Percentiles rank a stretch among this genome's conserved stretches.
Conservation (phyloP, 2,797 vertebrate species). For the Euphonia xanthogaster region DNA sequence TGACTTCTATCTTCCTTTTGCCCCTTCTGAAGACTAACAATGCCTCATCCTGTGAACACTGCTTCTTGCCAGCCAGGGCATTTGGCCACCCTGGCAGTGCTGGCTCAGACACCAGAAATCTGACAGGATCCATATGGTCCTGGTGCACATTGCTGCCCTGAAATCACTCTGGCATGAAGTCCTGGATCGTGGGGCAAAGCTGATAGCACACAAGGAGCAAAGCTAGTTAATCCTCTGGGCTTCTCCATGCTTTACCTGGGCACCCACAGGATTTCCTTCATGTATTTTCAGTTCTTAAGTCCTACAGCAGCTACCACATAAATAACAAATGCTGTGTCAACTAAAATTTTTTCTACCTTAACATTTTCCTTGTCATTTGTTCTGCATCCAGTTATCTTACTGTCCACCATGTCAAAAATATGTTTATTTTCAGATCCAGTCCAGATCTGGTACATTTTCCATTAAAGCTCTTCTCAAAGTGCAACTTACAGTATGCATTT, state of each 20-base stretch:
- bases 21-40: background rate
- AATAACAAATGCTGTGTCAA: background rate
- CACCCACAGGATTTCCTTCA: background rate
- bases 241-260: background rate
- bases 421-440: background rate
- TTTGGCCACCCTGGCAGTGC: background rate
- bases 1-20: background rate
- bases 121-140: background rate
- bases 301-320: background rate
- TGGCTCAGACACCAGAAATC: background rate
- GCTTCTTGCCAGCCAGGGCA: background rate
- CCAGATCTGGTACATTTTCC: background rate
- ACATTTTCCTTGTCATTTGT: background rate
- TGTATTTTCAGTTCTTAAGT: background rate
- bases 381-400: background rate
- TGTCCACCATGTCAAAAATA: background rate
- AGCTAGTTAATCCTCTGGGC: background rate
- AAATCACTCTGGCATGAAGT: background rate
- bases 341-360: background rate
- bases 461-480: background rate
- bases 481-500: background rate
- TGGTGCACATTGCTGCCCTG: background rate
- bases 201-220: background rate
- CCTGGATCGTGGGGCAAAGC: background rate
- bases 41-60: rapidly evolving